Conservation (phyloP, 2,797 vertebrate genomes). For the Lemur catta region DNA sequence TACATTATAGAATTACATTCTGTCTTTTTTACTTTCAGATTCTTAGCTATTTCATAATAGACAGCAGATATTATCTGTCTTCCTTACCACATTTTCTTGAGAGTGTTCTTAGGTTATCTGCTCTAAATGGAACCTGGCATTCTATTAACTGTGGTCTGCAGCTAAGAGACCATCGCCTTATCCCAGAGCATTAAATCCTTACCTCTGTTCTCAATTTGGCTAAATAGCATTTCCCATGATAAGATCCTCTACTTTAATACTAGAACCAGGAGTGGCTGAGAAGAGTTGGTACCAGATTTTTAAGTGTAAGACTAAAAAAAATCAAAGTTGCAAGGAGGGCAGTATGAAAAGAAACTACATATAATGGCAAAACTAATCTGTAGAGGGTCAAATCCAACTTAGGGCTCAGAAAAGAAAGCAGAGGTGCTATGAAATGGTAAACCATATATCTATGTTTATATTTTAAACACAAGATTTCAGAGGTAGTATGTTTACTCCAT, state of each 20-base stretch:
- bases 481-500: not conserved
- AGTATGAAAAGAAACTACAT: constrained; percentile 8
- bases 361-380: not conserved
- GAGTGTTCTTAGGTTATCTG: constrained; percentile 28
- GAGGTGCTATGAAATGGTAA: not conserved
- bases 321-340: not conserved
- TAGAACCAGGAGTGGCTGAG: not conserved
- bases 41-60: not conserved
- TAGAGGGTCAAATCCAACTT: not conserved
- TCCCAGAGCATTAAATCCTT: constrained; percentile 10
- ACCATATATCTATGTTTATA: not conserved
- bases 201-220: not conserved
- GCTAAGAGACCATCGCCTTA: not conserved
- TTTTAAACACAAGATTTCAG: not conserved
- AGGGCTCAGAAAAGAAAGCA: not conserved
- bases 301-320: not conserved
- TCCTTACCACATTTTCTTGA: constrained; percentile 48
- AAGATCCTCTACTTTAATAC: not conserved
- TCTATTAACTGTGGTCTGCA: not conserved
- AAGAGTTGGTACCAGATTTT: not conserved
- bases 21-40: constrained; percentile 22
- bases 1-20: not conserved
- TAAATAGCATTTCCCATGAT: not conserved
- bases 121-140: constrained; percentile 19
- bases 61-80: not conserved